Base-by-base conservation (phyloP, 1,140 invertebrate species). In the Drosophila takahashii region DNA sequence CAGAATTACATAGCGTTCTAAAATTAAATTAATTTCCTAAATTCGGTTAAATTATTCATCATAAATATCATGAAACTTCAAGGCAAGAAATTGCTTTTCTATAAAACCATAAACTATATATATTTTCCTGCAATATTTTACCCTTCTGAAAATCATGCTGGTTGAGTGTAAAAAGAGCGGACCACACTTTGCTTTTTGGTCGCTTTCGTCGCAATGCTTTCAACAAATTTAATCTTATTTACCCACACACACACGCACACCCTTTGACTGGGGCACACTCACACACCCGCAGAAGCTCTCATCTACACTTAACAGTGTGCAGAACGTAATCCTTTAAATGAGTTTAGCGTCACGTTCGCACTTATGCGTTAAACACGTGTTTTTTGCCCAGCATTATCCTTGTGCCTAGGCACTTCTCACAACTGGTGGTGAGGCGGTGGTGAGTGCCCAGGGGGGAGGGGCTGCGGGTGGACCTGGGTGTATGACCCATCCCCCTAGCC, bases 281-380 rank as follows among this genome's bases (percentile, higher is more conserved):
- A 61, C 52, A 71, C 45, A 48, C 15, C 16, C 52, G 34, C 37
- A 53, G 11, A 61, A 41, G 36, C 29, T 37, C 53, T 64, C 52
- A 77, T 58, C 59, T 65, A 69, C 58, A 61, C 83, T 79, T 72
- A 57, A 75, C 75, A 65, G 65, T 64, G 76, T 72, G 52, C 75
- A 71, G 76, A 66, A 62, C 72, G 79, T 89, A 89, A 89, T 89
- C 84, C 84, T 89, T 89, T 89, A 89, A 89, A 89, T 89, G 84
- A 89, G 84, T 89, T 89, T 89, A 89, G 84, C 84, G 84, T 84
- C 84, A 89, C 84, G 84, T 89, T 89, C 84, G 77, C 84, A 89
- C 84, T 89, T 89, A 89, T 89, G 84, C 79, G 77, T 89, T 89
- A 89, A 89, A 89, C 84, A 89, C 79, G 84, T 89, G 84, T 89